phyloP scores from a whole-genome alignment of 2,113 vertebrate genomes.

The Cyanoderma ruficeps region DNA sequence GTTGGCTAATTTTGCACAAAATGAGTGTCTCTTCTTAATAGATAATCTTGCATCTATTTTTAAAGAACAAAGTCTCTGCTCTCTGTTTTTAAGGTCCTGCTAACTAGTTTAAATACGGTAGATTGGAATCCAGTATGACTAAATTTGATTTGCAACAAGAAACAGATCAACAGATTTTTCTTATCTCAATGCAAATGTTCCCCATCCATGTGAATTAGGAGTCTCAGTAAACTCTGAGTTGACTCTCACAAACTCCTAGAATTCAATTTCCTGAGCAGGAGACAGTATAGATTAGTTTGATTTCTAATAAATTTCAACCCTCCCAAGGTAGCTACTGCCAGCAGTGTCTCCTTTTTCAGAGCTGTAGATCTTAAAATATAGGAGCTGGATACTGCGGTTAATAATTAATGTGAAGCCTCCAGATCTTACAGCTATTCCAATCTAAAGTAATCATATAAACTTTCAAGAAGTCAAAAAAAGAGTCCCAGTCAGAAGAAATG shows the following conservation, averaged over 20 bases:
- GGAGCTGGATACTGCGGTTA: conserved; percentile 31
- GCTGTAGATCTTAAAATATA: conserved; percentile 35
- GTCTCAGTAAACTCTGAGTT: neutral
- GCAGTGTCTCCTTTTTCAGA: conserved; percentile 15
- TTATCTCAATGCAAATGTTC: conserved; percentile 15
- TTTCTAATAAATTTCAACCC: conserved; percentile 52
- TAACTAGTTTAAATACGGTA: neutral
- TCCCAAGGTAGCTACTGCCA: conserved; percentile 23
- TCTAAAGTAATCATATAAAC: conserved; percentile 27
- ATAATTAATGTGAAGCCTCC: conserved; percentile 57
- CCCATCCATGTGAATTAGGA: conserved; percentile 8
- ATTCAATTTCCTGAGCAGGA: conserved; percentile 50
- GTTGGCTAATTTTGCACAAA: conserved; percentile 4
- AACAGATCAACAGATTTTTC: conserved; percentile 34
- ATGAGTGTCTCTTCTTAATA: neutral
- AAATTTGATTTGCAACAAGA: conserved; percentile 29
- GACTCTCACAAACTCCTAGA: conserved; percentile 11
- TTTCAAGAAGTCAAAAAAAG: conserved; percentile 12
- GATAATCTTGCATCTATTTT: conserved; percentile 5
- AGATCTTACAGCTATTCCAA: conserved; percentile 24
- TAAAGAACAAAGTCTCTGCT: neutral
- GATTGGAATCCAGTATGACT: neutral
- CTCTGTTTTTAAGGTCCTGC: neutral
- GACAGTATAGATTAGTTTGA: conserved; percentile 52
- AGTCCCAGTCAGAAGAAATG: neutral